Base-by-base conservation (phyloP, 2,888 invertebrate species). In the Drosophila vallismaia region DNA sequence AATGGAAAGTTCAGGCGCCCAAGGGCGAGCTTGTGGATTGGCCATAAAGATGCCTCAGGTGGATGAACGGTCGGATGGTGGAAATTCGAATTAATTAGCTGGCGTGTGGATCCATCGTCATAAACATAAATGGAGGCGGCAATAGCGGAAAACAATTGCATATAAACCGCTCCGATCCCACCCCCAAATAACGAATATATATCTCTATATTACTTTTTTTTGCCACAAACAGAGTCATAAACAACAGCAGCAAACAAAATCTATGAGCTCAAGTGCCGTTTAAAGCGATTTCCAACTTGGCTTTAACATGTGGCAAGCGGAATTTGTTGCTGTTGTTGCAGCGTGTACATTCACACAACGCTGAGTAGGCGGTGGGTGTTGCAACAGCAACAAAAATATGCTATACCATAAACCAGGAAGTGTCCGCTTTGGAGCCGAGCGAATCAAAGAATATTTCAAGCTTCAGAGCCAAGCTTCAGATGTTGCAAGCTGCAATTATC, bases 81-180 rank as follows among this genome's bases (percentile, higher is more conserved):
- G 31, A 12, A 19, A 42, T 42, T 42, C 40, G 19, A 24, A 69
- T 72, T 70, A 70, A 70, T 70, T 72, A 54, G 50, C 26, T 31
- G 9, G n/a, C 45, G 51, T 42, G 48, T 63, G 64, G 63, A 64
- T 64, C 64, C 51, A 64, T 53, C 48, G 63, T 49, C 73, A 70
- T 72, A 70, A 70, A 64, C 64, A 72, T 70, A 54, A 63, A 72
- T 69, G 12, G 45, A 48, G 40, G 28, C n/a, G 51, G 50, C 59
- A 48, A 68, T 44, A 54, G 64, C 69, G 69, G 73, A 70, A 48
- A 63, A 54, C 64, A 71, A 70, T 40, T 71, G 71, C 53, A 71
- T 71, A 69, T 69, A 69, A 69, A 49, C 36, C 58, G 8, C 46
- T 6, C 14, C 14, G 12, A 49, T n/a, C 28, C 51, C 33, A 40